These are phyloP conservation scores for Tinea semifulvella DNA, from an alignment of 2,888 invertebrate species.

Conservation along the genomic window DNA sequence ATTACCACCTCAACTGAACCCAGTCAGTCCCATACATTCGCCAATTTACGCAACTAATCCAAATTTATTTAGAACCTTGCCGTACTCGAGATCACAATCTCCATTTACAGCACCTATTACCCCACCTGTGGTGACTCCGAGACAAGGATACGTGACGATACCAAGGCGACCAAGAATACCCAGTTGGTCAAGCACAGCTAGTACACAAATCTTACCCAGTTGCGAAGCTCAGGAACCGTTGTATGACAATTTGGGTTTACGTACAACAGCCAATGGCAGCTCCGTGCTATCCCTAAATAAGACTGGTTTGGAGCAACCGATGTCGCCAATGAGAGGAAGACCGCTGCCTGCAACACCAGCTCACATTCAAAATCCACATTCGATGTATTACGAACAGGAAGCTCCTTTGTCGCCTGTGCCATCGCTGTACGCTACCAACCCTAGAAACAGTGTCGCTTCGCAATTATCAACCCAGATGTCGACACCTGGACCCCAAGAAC, in stretches of 20 bases:
- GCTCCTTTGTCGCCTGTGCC: slow-evolving; percentile 61
- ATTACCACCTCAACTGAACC: slow-evolving; percentile 64
- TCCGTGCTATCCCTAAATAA: slow-evolving; percentile 82
- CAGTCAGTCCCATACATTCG: slow-evolving; percentile 73
- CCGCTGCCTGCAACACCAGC: slow-evolving; percentile 72
- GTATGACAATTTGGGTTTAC: slow-evolving; percentile 85
- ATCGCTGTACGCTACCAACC: slow-evolving; percentile 38
- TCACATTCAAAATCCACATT: slow-evolving; percentile 46
- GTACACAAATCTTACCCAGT: slow-evolving; percentile 59
- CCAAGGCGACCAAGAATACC: slow-evolving; percentile 84
- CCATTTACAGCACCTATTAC: slow-evolving; percentile 73
- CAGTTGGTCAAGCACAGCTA: slow-evolving; percentile 78
- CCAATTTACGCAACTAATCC: slow-evolving; percentile 74
- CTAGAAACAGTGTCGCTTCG: slow-evolving; percentile 61
- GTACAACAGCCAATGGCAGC: slow-evolving; percentile 89
- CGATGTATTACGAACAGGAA: slow-evolving; percentile 58
- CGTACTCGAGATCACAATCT: slow-evolving; percentile 81
- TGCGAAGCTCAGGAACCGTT: slow-evolving; percentile 76
- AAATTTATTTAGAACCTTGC: slow-evolving; percentile 79
- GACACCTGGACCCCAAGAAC: slow-evolving; percentile 59
- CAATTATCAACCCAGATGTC: slow-evolving; percentile 56
- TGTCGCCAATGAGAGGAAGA: slow-evolving; percentile 70
- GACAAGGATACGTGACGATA: slow-evolving; percentile 87
- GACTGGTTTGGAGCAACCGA: slow-evolving; percentile 63
- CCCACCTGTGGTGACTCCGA: slow-evolving; percentile 73